Evolutionary conservation across 2,113 vertebrate species (phyloP), one percentile per base, ranked within the genome.

Genomic region (Melanotaenia duboulayi): DNA sequence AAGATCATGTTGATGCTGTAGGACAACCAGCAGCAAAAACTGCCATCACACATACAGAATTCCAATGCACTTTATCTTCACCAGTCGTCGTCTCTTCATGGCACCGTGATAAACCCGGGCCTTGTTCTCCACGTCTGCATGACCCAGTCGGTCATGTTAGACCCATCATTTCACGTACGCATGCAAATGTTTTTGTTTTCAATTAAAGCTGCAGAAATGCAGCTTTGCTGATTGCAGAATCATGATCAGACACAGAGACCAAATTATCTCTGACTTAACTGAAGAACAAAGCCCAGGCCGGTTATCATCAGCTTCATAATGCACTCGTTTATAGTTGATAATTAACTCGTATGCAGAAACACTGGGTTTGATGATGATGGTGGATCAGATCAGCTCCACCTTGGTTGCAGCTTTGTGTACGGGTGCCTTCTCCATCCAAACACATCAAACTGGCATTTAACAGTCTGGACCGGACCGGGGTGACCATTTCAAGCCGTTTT

Each of bases 1-100:
- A 67, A 79, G 76, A 61, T 83, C 79, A 81, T 74, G 90, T 82
- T 72, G 86, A 81, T 82, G 84, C 81, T 90, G 87, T 66, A 66
- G 76, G 74, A 80, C 83, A 79, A 80, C 67, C 2, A 28, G 63
- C 76, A 70, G 62, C 58, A 49, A 44, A 76, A 64, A 70, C 60
- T 22, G 65, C 64, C 65, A 25, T 66, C 76, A 74, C 67, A 72
- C 64, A 55, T 0, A 82, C 73, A 86, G 20, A 65, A 32, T 37
- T 28, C 74, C 20, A 69, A 56, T 13, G 62, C 23, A 56, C 20
- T 13, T 22, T 17, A 22, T 37, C 22, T 4, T 11, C 8, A 40
- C 52, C 61, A 52, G 56, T 32, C 54, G 10, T 24, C 1, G 3
- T 65, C 16, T 66, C 12, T 74, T 74, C 32, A 57, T 39, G 51